Evolutionary conservation across 2,113 vertebrate genomes (phyloP).

Genomic region (Sitta europaea): DNA sequence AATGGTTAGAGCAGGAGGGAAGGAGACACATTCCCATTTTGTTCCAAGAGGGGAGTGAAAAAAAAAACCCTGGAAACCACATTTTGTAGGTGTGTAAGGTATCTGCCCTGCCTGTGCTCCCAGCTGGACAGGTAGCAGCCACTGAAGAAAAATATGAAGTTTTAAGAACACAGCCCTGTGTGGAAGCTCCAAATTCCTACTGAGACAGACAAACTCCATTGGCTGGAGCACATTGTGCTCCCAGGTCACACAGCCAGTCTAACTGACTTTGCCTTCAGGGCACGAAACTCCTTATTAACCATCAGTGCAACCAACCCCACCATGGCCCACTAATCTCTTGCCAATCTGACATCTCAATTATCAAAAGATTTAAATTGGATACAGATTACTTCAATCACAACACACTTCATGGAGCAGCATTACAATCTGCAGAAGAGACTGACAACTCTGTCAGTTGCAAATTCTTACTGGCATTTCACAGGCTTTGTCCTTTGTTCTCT

Average conservation of each 20-base stretch:
- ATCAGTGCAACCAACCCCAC: not conserved
- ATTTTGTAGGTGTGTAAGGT: accelerated
- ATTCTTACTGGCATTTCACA: not conserved
- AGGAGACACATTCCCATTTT: not conserved
- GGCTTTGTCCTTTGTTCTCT: constrained; percentile 5
- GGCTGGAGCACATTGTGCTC: not conserved
- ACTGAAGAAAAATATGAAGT: accelerated
- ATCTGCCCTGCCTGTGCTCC: not conserved
- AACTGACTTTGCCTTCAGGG: not conserved
- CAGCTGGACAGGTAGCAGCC: not conserved
- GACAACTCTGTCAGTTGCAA: not conserved
- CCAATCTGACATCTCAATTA: constrained; percentile 83
- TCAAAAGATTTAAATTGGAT: constrained; percentile 75
- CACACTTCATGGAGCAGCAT: constrained; percentile 21
- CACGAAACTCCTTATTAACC: constrained; percentile 23
- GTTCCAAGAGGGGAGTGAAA: not conserved
- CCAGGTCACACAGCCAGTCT: not conserved
- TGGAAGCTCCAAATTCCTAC: not conserved
- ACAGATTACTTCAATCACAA: constrained; percentile 76
- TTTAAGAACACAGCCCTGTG: not conserved
- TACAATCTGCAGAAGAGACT: not conserved
- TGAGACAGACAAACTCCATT: not conserved
- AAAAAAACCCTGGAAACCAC: not conserved
- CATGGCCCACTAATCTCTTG: constrained; percentile 77
- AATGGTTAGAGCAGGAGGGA: not conserved